phyloP scores from a whole-genome alignment of 2,888 invertebrate species.

The Athalia circularis region DNA sequence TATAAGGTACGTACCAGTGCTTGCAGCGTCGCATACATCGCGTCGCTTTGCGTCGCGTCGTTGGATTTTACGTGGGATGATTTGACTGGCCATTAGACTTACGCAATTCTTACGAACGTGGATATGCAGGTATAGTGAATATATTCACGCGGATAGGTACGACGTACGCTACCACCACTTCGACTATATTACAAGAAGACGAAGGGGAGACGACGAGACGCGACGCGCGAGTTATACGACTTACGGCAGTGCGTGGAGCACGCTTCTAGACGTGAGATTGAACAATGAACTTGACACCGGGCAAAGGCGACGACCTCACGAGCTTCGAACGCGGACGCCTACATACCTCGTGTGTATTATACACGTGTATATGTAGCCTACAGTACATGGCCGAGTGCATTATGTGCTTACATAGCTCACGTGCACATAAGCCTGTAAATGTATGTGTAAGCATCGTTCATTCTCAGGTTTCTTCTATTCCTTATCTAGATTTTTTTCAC shows the following conservation, averaged over 20 bases:
- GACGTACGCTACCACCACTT: too few species aligned
- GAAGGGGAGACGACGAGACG: background rate
- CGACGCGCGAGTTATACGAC: slow-evolving; percentile 31
- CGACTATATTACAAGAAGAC: too few species aligned
- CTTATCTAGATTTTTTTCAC: slow-evolving; percentile 6
- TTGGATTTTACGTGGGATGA: slow-evolving; percentile 35
- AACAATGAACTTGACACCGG: slow-evolving; percentile 67
- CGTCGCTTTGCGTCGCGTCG: background rate
- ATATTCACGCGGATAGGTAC: too few species aligned
- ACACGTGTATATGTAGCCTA: background rate
- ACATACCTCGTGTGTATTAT: background rate
- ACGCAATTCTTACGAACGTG: slow-evolving; percentile 20
- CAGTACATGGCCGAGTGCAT: background rate
- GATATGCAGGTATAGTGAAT: background rate
- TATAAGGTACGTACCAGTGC: too few species aligned
- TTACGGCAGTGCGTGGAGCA: slow-evolving; percentile 27
- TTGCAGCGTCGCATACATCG: too few species aligned
- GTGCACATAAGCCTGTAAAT: background rate
- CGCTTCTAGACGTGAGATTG: slow-evolving; percentile 53
- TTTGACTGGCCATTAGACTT: slow-evolving; percentile 41
- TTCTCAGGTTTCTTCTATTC: background rate
- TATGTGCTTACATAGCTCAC: background rate
- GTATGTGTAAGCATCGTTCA: slow-evolving; percentile 1
- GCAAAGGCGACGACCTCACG: slow-evolving; percentile 49
- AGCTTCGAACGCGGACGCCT: slow-evolving; percentile 26